These are phyloP conservation scores for Megaptera novaeangliae DNA, from an alignment of 2,113 vertebrate genomes.

Conservation along the genomic window DNA sequence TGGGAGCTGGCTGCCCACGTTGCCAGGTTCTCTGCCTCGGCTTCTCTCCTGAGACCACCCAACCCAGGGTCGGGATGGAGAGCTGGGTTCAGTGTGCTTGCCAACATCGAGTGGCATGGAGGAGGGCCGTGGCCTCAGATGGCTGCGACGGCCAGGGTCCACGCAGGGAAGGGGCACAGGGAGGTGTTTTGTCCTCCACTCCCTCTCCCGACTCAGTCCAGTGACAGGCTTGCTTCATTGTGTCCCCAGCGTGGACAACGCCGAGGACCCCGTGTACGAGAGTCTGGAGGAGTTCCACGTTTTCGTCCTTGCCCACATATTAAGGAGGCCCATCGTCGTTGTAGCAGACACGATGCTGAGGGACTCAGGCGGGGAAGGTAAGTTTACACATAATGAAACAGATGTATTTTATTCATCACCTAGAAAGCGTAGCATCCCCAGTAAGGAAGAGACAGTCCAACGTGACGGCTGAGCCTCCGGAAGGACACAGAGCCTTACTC, in stretches of 20 bases:
- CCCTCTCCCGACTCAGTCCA: background rate
- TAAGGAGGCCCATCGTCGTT: constrained; percentile 95
- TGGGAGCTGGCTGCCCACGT: background rate
- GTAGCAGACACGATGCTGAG: constrained; percentile 97
- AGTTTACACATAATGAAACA: background rate
- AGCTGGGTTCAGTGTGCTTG: too few relatives aligned
- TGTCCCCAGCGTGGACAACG: constrained; percentile 90
- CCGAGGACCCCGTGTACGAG: constrained; percentile 98
- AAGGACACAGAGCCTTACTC: background rate
- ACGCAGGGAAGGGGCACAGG: rapidly evolving
- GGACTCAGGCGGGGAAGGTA: constrained; percentile 98
- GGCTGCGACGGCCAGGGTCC: rapidly evolving
- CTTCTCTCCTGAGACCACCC: background rate
- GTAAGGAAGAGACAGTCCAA: background rate
- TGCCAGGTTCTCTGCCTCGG: background rate
- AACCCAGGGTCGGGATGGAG: too few relatives aligned
- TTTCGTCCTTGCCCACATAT: constrained; percentile 95
- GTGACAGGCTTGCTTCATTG: background rate
- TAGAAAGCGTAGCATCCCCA: background rate
- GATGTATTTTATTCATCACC: rapidly evolving
- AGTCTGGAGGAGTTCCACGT: constrained; percentile 98
- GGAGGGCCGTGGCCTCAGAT: background rate
- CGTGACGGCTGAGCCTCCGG: rapidly evolving
- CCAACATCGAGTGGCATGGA: rapidly evolving
- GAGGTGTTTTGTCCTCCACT: too few relatives aligned